Evolutionary conservation across 1,140 invertebrate genomes (phyloP), one percentile per base, ranked within the genome.

Genomic region (Megalopta genalis): DNA sequence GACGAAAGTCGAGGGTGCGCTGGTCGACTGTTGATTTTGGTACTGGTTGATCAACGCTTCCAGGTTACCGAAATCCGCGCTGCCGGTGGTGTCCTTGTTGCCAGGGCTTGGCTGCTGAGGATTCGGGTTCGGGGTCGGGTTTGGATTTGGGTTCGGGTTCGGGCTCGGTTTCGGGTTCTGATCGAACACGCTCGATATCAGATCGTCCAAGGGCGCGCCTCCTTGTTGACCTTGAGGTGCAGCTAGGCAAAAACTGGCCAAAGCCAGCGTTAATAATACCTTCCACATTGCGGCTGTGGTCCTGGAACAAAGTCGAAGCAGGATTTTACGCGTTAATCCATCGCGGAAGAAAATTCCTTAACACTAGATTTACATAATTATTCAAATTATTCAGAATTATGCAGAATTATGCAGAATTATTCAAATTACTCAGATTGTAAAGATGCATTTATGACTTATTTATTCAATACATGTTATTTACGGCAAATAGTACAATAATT

Each of bases 1-100:
- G 6, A 89, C 52, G 21, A 75, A 79, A 1, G 78, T 78, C 8
- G 0, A 2, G 2, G 6, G 23, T 0, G 8, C 72, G 23, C 77
- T 54, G 49, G 3, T 21, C 1, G 6, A 9, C 21, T n/a, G 54
- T 1, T n/a, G 21, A 57, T 52, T 18, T 5, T 18, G 49, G 16
- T 18, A 18, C 14, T 21, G 3, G 16, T 18, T 21, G 12, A 92
- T 90, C 2, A 92, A 69, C 0, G 1, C 10, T 8, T 74, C 71
- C 32, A 90, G 21, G 9, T 69, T 71, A 32, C 32, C 32, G 32
- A 32, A 32, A 32, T 32, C 32, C 32, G 1, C 32, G 42, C 10
- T 14, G 0, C 69, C 80, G 32, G 57, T 18, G 32, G 57, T 18
- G 0, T 5, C 7, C 18, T 42, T 71, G 0, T 32, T 25, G n/a